A percentile compares a stretch with the other conserved stretches of the same genome.
phyloP scores from a whole-genome alignment of 1,140 invertebrate species.

The Drosophila parvula region DNA sequence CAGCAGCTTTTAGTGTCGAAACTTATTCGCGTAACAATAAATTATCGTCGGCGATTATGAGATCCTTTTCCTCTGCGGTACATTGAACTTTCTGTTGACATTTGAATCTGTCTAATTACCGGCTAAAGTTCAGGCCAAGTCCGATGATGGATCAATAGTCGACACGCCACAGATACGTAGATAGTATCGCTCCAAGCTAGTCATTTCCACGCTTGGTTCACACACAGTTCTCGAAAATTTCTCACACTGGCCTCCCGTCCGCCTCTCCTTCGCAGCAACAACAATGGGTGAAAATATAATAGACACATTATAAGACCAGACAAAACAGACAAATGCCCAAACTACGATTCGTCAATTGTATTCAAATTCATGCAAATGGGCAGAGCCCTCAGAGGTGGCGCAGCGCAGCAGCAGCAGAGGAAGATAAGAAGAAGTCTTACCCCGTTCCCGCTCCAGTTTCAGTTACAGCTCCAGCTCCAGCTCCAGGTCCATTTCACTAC shows the following conservation, averaged over 20 bases:
- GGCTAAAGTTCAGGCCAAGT: constrained; percentile 65
- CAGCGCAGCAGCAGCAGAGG: constrained; percentile 12
- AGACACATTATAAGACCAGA: constrained; percentile 75
- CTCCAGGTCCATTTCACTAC: constrained; percentile 3
- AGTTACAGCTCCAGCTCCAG: not conserved
- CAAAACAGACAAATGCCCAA: constrained; percentile 67
- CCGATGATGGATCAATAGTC: constrained; percentile 72
- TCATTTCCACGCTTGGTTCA: constrained; percentile 66
- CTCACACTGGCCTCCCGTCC: constrained; percentile 43
- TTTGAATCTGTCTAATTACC: constrained; percentile 75
- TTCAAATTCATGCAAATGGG: constrained; percentile 81
- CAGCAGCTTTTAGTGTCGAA: constrained; percentile 62
- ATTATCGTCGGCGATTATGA: constrained; percentile 78
- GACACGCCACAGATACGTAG: constrained; percentile 58
- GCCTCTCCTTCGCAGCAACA: constrained; percentile 12
- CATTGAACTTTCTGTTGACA: constrained; percentile 79
- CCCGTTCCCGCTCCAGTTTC: not conserved
- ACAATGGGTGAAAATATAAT: constrained; percentile 68
- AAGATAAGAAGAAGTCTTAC: constrained; percentile 36
- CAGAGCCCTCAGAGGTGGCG: constrained; percentile 13
- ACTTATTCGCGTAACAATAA: constrained; percentile 76
- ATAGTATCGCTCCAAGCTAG: constrained; percentile 24
- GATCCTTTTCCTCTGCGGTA: constrained; percentile 25
- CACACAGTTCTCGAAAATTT: constrained; percentile 60
- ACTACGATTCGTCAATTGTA: constrained; percentile 81